These are phyloP conservation scores for Marcusenius ussheri DNA, from an alignment of 2,113 vertebrate genomes.

Conservation along the genomic window DNA sequence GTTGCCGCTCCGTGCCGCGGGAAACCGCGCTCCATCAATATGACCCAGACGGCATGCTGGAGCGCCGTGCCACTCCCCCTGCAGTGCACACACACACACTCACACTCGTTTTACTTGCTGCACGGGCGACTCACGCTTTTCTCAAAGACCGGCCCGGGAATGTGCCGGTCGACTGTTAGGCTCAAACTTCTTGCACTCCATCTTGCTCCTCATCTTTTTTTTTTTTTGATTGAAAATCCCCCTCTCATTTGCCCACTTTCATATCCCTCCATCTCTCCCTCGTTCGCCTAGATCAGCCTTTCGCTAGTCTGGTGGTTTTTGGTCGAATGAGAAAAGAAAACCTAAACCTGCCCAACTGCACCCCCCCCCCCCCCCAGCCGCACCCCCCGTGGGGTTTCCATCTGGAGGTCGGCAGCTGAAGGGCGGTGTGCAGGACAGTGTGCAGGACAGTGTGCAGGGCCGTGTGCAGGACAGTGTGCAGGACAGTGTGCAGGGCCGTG, in stretches of 20 bases:
- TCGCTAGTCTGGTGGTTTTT: background rate
- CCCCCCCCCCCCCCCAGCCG: background rate
- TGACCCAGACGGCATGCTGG: background rate
- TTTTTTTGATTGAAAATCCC: background rate
- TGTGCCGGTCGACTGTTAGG: background rate
- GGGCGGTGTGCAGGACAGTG: background rate
- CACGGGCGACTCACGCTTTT: background rate
- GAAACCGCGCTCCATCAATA: background rate
- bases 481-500: too few species aligned
- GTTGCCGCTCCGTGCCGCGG: background rate
- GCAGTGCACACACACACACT: background rate
- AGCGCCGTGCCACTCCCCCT: background rate
- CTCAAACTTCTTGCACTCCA: background rate
- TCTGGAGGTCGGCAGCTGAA: conserved; percentile 19
- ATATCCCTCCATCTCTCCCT: background rate
- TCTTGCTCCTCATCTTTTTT: background rate
- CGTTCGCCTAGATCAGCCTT: background rate
- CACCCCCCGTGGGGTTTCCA: background rate
- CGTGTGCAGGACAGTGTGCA: too few species aligned
- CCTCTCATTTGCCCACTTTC: background rate
- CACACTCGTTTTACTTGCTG: background rate
- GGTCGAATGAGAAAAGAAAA: background rate
- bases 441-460: background rate
- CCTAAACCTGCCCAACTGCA: background rate
- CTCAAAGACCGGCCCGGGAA: background rate